These are phyloP conservation scores for Heliconius eleuchia DNA, from an alignment of 1,140 invertebrate species.

Conservation along the genomic window DNA sequence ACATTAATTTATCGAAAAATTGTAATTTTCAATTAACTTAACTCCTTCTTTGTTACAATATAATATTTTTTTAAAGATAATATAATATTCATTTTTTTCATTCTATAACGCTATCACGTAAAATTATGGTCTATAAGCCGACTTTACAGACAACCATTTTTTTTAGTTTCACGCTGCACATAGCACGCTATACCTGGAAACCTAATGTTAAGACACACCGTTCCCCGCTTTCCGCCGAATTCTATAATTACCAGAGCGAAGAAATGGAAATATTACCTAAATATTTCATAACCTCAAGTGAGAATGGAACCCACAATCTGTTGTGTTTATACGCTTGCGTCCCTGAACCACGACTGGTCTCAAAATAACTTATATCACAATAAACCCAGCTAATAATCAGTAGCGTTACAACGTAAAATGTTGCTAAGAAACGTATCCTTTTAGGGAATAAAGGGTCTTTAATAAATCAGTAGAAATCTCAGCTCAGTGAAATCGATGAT, in stretches of 20 bases:
- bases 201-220: too few relatives aligned
- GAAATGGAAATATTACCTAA: background rate
- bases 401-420: constrained; percentile 12
- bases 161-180: background rate
- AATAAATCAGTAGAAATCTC: constrained; percentile 38
- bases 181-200: background rate
- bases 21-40: too few relatives aligned
- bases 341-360: background rate
- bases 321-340: background rate
- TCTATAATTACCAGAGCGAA: too few relatives aligned
- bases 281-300: background rate
- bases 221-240: too few relatives aligned
- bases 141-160: too few relatives aligned
- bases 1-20: too few relatives aligned
- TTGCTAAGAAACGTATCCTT: constrained; percentile 26
- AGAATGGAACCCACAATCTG: background rate
- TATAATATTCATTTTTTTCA: too few relatives aligned
- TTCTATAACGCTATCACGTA: too few relatives aligned
- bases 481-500: constrained; percentile 32
- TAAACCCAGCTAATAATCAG: background rate
- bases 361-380: background rate
- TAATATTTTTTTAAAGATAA: too few relatives aligned
- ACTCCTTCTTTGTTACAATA: too few relatives aligned
- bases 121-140: too few relatives aligned
- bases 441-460: constrained; percentile 29